phyloP scores from a whole-genome alignment of 2,797 vertebrate species.

The Labeo calbasu region DNA sequence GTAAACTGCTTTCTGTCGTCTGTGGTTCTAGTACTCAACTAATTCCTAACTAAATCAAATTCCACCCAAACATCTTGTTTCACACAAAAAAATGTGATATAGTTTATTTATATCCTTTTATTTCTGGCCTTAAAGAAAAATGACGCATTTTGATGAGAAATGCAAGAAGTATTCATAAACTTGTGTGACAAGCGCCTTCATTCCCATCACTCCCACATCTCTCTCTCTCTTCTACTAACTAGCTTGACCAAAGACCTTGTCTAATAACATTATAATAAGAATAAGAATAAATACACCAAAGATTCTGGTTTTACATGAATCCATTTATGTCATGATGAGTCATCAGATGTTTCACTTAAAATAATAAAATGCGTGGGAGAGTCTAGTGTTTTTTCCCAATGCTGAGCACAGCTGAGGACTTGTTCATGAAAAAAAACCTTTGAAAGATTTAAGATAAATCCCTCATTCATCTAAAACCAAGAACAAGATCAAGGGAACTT shows the following conservation, averaged over 20 bases:
- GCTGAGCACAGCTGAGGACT: background rate
- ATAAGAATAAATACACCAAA: slow-evolving; percentile 34
- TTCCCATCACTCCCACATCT: background rate
- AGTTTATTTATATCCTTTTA: background rate
- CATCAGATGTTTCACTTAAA: background rate
- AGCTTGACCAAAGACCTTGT: slow-evolving; percentile 15
- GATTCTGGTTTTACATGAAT: background rate
- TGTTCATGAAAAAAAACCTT: background rate
- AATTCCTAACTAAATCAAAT: background rate
- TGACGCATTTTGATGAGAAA: background rate
- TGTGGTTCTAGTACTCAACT: background rate
- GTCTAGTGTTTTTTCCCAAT: background rate
- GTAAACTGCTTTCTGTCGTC: background rate
- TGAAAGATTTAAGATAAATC: background rate
- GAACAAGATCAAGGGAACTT: background rate
- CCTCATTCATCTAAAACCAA: background rate
- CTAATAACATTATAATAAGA: slow-evolving; percentile 34
- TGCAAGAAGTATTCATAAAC: background rate
- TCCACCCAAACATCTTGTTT: background rate
- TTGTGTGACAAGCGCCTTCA: background rate
- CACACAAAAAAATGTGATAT: background rate
- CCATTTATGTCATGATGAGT: slow-evolving; percentile 13
- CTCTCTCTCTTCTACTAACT: background rate
- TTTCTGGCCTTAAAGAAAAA: background rate
- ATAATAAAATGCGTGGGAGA: background rate